These are phyloP conservation scores for Papilio protenor DNA, from an alignment of 2,888 invertebrate genomes.

Conservation along the genomic window DNA sequence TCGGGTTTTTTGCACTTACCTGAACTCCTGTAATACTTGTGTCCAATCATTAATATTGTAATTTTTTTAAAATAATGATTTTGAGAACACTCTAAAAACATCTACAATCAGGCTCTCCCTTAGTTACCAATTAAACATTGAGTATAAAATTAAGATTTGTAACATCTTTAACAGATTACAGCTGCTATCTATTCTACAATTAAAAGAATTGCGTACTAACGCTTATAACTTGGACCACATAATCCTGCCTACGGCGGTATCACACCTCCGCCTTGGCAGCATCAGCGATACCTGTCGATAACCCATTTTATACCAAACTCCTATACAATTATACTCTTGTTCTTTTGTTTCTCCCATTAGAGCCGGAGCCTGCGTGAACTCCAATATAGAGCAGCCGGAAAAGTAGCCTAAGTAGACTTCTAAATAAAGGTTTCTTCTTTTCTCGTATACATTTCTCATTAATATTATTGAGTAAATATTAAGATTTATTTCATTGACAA, in stretches of 20 bases:
- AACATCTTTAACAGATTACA: too few species aligned
- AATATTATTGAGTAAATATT: too few species aligned
- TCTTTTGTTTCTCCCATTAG: slow-evolving; percentile 24
- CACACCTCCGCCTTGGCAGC: slow-evolving; percentile 58
- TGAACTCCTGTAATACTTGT: too few species aligned
- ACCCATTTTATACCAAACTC: slow-evolving; percentile 28
- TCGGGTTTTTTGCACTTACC: too few species aligned
- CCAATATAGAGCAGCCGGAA: neutral
- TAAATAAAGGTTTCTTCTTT: too few species aligned
- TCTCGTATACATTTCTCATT: too few species aligned
- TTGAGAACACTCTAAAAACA: too few species aligned
- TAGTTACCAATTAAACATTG: neutral
- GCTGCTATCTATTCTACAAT: too few species aligned
- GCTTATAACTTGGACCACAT: slow-evolving; percentile 32
- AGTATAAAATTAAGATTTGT: neutral
- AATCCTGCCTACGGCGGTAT: slow-evolving; percentile 57
- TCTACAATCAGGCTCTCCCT: neutral
- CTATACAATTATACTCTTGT: slow-evolving; percentile 41
- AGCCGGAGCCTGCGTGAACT: neutral
- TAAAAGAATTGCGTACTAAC: neutral
- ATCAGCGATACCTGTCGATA: slow-evolving; percentile 42
- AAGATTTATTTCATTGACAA: too few species aligned
- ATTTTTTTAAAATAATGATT: too few species aligned
- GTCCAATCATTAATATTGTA: too few species aligned
- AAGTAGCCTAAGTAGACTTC: too few species aligned